These are phyloP conservation scores for Melanocharis versteri DNA, from an alignment of 2,113 vertebrate genomes.

Conservation along the genomic window DNA sequence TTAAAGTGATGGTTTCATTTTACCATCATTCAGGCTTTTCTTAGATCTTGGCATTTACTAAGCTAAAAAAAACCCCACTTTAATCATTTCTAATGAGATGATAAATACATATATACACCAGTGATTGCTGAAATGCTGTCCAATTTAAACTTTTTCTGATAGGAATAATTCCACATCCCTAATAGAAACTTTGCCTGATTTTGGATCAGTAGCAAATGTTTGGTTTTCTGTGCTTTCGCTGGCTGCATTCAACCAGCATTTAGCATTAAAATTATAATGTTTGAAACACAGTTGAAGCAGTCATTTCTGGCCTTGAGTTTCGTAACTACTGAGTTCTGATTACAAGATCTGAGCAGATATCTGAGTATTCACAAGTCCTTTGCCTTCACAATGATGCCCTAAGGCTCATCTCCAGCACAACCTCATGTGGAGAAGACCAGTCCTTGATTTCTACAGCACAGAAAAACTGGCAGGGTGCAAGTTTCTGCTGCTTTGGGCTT, in stretches of 20 bases:
- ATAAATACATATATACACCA: conserved; percentile 26
- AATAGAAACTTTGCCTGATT: background rate
- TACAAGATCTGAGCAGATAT: background rate
- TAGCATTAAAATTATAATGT: background rate
- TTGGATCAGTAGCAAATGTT: background rate
- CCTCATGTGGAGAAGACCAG: background rate
- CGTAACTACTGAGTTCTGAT: background rate
- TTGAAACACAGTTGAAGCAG: background rate
- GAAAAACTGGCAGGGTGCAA: background rate
- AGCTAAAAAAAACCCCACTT: conserved; percentile 50
- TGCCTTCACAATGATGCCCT: background rate
- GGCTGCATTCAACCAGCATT: background rate
- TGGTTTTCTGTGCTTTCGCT: background rate
- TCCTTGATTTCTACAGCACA: background rate
- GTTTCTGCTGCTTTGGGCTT: background rate
- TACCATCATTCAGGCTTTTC: conserved; percentile 35
- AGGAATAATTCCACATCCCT: background rate
- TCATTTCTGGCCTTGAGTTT: background rate
- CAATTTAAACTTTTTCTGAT: conserved; percentile 14
- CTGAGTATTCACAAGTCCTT: background rate
- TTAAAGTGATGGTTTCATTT: conserved; percentile 31
- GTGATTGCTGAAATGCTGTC: background rate
- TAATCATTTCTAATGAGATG: conserved; percentile 55
- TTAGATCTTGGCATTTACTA: background rate
- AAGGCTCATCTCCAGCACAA: background rate